A percentile compares a stretch with the other conserved stretches of the same genome.
Evolutionary conservation across 2,888 invertebrate species (phyloP).

Genomic region (Torymus tubicola): DNA sequence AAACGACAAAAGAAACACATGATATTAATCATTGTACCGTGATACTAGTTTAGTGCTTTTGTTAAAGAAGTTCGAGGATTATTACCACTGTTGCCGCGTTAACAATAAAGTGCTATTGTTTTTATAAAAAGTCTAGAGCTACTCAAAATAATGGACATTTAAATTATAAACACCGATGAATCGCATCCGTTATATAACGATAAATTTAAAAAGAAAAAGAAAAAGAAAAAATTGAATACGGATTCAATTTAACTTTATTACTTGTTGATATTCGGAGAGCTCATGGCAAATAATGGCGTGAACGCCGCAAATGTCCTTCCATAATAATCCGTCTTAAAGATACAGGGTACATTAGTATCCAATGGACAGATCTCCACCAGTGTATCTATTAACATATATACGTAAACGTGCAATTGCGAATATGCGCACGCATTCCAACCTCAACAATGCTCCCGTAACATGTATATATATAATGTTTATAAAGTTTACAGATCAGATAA

Average conservation of each 20-base stretch:
- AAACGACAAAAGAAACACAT: not conserved
- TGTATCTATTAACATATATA: not conserved
- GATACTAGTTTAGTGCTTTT: slow-evolving; percentile 50
- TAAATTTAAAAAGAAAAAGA: not conserved
- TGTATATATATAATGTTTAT: slow-evolving; percentile 41
- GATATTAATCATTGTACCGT: slow-evolving; percentile 38
- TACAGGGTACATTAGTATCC: not conserved
- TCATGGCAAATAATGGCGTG: not conserved
- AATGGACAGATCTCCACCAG: slow-evolving; percentile 11
- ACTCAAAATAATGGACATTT: not conserved
- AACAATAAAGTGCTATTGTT: slow-evolving; percentile 20
- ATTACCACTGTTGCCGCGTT: slow-evolving; percentile 12
- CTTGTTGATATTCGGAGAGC: slow-evolving; percentile 11
- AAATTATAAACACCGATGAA: not conserved
- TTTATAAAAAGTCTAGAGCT: slow-evolving; percentile 35
- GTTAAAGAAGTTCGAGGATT: slow-evolving; percentile 26
- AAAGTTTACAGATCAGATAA: slow-evolving; percentile 42
- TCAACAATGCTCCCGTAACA: slow-evolving; percentile 30
- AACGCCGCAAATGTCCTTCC: slow-evolving; percentile 30
- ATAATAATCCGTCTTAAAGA: slow-evolving; percentile 42
- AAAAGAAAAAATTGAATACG: not conserved
- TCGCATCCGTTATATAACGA: not conserved
- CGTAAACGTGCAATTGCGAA: not conserved
- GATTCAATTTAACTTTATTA: slow-evolving; percentile 2
- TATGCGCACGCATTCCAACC: slow-evolving; percentile 23